phyloP scores from a whole-genome alignment of 2,888 invertebrate species.

The Xanthorhoe spadicearia region DNA sequence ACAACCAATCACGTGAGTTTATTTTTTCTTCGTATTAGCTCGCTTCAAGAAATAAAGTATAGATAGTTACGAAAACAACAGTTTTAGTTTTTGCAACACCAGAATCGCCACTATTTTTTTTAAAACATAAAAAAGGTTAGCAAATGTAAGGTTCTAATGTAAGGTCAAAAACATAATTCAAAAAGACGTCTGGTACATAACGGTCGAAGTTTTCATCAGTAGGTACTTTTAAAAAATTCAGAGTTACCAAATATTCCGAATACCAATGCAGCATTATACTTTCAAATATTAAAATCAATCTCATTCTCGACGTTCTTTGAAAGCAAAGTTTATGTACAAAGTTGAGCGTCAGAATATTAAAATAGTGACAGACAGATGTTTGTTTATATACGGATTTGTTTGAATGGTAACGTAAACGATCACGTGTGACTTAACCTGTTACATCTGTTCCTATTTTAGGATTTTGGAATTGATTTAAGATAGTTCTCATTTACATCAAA shows the following conservation, averaged over 20 bases:
- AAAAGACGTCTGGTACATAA: too few species aligned
- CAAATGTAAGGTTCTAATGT: too few species aligned
- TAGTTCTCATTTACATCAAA: too few species aligned
- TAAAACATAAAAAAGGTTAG: too few species aligned
- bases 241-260: not conserved
- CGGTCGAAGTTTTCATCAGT: too few species aligned
- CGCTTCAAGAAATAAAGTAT: too few species aligned
- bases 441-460: constrained; percentile 8
- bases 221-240: not conserved
- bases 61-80: too few species aligned
- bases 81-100: too few species aligned
- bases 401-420: constrained; percentile 22
- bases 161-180: too few species aligned
- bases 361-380: constrained; percentile 40
- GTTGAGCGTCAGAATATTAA: constrained; percentile 25
- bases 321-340: constrained; percentile 5
- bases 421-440: constrained; percentile 15
- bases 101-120: too few species aligned
- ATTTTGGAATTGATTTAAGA: not conserved
- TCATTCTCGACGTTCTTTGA: not conserved
- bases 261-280: not conserved
- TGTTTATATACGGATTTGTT: constrained; percentile 34
- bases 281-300: not conserved
- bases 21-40: too few species aligned
- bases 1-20: too few species aligned